Conservation (phyloP, 2,888 invertebrate genomes). For the Pristionchus japonicus region DNA sequence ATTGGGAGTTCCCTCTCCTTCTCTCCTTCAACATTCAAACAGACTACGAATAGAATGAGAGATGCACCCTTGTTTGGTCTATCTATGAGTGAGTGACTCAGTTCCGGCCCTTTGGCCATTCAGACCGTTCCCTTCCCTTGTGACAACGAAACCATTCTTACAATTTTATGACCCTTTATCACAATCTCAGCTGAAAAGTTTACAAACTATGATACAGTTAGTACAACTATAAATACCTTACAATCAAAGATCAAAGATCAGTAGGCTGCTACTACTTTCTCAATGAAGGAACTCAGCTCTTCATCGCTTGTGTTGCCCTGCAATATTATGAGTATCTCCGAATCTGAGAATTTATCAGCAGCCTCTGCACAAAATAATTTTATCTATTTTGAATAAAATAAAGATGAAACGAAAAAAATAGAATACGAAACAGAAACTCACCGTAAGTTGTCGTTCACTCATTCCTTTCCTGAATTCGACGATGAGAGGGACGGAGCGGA, state of each 20-base stretch:
- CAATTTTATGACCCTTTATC: neutral
- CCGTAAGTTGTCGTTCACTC: neutral
- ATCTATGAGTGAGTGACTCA: constrained; percentile 12
- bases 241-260: constrained; percentile 38
- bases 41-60: constrained; percentile 5
- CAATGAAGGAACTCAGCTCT: constrained; percentile 59
- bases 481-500: constrained; percentile 1
- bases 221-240: neutral
- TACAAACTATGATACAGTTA: neutral
- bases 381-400: too few species aligned
- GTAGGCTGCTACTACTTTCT: constrained; percentile 42
- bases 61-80: constrained; percentile 37
- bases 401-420: neutral
- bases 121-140: neutral
- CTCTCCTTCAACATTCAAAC: constrained; percentile 6
- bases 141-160: neutral
- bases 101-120: constrained; percentile 4
- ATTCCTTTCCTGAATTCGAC: constrained; percentile 10
- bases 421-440: too few species aligned
- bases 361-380: neutral
- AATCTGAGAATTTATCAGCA: too few species aligned
- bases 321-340: neutral
- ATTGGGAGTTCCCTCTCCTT: constrained; percentile 15
- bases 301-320: constrained; percentile 58
- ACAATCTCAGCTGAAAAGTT: neutral